phyloP scores from a whole-genome alignment of 2,888 invertebrate species.

The Latrodectus elegans region DNA sequence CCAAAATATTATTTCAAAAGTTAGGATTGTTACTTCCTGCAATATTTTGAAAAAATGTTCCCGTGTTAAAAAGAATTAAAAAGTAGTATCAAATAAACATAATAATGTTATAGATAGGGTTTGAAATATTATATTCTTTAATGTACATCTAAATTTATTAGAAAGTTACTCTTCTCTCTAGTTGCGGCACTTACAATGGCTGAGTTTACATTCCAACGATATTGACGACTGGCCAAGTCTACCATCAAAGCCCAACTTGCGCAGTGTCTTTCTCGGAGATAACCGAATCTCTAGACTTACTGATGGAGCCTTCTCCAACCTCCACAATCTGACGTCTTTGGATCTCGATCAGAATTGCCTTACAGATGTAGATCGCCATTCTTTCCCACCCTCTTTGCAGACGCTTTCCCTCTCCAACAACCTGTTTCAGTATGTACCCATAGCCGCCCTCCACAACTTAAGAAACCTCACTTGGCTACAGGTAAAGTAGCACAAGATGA shows the following conservation, averaged over 20 bases:
- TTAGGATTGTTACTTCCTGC: too few species aligned
- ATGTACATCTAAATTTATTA: too few species aligned
- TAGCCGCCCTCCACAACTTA: conserved; percentile 80
- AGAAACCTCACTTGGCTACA: conserved; percentile 82
- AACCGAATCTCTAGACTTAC: conserved; percentile 68
- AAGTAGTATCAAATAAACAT: too few species aligned
- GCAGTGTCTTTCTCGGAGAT: conserved; percentile 70
- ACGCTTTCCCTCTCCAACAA: conserved; percentile 85
- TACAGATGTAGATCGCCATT: conserved; percentile 79
- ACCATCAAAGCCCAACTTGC: conserved; percentile 52
- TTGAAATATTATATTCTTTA: too few species aligned
- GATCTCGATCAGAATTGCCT: conserved; percentile 85
- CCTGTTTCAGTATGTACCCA: conserved; percentile 82
- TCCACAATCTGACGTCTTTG: conserved; percentile 80
- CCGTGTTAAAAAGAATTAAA: too few species aligned
- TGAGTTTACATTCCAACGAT: conserved; percentile 70
- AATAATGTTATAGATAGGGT: too few species aligned
- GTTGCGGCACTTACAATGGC: conserved; percentile 70
- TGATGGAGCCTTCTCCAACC: conserved; percentile 78
- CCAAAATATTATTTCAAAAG: too few species aligned
- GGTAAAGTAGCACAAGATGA: conserved; percentile 73
- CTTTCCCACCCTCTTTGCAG: conserved; percentile 82
- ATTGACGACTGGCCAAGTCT: conserved; percentile 67
- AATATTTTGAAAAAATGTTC: too few species aligned
- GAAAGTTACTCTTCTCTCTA: conserved; percentile 1